Percentiles rank a stretch among this genome's conserved stretches.
Evolutionary conservation across 2,888 invertebrate species (phyloP).

Genomic region (Carpatolechia fugitivella): DNA sequence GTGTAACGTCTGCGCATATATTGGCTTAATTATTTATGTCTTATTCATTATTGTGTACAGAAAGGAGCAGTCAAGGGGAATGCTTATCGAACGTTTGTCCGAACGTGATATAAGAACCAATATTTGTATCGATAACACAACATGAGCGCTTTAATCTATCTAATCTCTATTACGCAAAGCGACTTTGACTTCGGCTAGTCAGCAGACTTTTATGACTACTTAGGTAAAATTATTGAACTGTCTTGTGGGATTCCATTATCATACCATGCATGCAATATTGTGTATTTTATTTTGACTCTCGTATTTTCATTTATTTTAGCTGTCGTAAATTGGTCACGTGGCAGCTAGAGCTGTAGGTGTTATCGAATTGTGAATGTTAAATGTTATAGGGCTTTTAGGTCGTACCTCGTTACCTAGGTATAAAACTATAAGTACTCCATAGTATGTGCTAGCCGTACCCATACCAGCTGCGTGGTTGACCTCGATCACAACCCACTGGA

Average conservation of each 20-base stretch:
- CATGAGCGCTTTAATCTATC: background rate
- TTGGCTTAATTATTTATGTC: too few species aligned
- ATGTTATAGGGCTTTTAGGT: background rate
- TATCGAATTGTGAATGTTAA: background rate
- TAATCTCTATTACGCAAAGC: background rate
- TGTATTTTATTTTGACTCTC: too few species aligned
- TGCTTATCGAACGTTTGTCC: slow-evolving; percentile 13
- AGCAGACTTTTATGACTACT: background rate
- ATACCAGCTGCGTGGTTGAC: slow-evolving; percentile 18
- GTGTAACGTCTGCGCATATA: too few species aligned
- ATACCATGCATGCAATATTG: too few species aligned
- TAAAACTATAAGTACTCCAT: background rate
- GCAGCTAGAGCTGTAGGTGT: too few species aligned
- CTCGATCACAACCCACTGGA: slow-evolving; percentile 21
- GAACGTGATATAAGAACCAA: slow-evolving; percentile 17
- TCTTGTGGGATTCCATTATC: too few species aligned
- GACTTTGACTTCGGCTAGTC: background rate
- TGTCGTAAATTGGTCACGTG: too few species aligned
- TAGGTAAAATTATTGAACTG: background rate
- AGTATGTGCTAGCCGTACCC: slow-evolving; percentile 7
- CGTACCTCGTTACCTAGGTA: background rate
- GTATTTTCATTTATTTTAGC: too few species aligned
- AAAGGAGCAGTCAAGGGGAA: slow-evolving; percentile 39
- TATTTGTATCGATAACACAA: slow-evolving; percentile 20
- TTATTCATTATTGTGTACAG: background rate